These are phyloP conservation scores for Umimayanthus kanabou DNA, from an alignment of 92 coral and sea anemone species.

Conservation along the genomic window DNA sequence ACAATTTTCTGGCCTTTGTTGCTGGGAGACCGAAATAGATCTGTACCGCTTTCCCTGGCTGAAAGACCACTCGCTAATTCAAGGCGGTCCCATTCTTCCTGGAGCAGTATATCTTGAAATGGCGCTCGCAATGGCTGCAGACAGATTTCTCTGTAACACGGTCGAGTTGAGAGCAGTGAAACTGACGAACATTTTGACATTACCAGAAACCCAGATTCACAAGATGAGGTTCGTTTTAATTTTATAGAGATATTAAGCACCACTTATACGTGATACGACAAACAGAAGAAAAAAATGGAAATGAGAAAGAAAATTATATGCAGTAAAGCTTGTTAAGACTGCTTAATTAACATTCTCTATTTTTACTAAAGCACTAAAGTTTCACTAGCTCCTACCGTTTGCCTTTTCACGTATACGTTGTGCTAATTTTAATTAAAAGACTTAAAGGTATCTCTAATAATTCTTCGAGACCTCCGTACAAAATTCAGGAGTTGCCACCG, in stretches of 20 bases:
- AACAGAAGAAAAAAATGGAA: too few relatives aligned
- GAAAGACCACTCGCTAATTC: constrained; percentile 54
- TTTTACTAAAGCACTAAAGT: too few relatives aligned
- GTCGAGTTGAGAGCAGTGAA: constrained; percentile 42
- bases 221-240: constrained; percentile 7
- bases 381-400: too few relatives aligned
- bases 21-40: constrained; percentile 69
- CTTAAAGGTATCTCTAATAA: too few relatives aligned
- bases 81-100: constrained; percentile 60
- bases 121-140: constrained; percentile 63
- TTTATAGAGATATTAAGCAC: background rate
- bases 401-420: too few relatives aligned
- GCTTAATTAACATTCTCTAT: too few relatives aligned
- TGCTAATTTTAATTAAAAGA: too few relatives aligned
- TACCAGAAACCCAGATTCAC: constrained; percentile 52
- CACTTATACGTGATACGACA: too few relatives aligned
- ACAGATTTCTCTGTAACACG: constrained; percentile 46
- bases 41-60: constrained; percentile 54
- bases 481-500: too few relatives aligned
- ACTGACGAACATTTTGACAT: constrained; percentile 49
- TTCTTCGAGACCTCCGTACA: too few relatives aligned
- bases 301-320: too few relatives aligned
- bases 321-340: too few relatives aligned
- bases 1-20: constrained; percentile 57
- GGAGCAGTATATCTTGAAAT: constrained; percentile 63